These are phyloP conservation scores for Entomobrya proxima DNA, from an alignment of 2,888 invertebrate species.

Conservation along the genomic window DNA sequence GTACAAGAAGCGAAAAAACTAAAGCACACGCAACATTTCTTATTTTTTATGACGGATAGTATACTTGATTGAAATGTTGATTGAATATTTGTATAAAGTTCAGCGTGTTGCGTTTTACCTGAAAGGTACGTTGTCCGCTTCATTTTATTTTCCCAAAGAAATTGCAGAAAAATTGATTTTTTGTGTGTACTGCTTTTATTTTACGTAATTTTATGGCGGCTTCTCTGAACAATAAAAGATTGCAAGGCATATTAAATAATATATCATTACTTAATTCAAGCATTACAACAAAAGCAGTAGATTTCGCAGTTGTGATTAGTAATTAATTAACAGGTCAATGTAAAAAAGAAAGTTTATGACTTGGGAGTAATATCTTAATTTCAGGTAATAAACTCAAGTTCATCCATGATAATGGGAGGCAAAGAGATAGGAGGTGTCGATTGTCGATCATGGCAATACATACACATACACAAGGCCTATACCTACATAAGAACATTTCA, in stretches of 20 bases:
- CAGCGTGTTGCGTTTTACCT: too few species aligned
- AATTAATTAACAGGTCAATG: constrained; percentile 33
- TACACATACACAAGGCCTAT: not conserved
- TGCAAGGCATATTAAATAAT: not conserved
- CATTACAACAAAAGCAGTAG: not conserved
- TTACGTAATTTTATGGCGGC: constrained; percentile 18
- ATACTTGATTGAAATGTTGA: constrained; percentile 24
- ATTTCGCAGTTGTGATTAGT: not conserved
- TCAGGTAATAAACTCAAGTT: constrained; percentile 10
- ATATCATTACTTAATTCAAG: not conserved
- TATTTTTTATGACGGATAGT: not conserved
- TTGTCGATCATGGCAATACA: not conserved
- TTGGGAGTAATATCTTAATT: constrained; percentile 46
- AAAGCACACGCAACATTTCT: not conserved
- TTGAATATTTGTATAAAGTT: not conserved
- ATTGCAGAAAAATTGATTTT: not conserved
- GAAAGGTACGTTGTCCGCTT: too few species aligned
- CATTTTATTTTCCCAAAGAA: too few species aligned
- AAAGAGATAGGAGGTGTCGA: not conserved
- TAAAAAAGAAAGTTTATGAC: not conserved
- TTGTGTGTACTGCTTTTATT: not conserved
- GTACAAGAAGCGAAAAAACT: not conserved
- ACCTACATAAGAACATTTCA: too few species aligned
- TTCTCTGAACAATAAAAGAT: not conserved
- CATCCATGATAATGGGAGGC: not conserved